Percentiles rank a stretch among this genome's conserved stretches.
These are phyloP conservation scores for Nestor notabilis DNA, from an alignment of 2,113 vertebrate genomes.

Conservation along the genomic window DNA sequence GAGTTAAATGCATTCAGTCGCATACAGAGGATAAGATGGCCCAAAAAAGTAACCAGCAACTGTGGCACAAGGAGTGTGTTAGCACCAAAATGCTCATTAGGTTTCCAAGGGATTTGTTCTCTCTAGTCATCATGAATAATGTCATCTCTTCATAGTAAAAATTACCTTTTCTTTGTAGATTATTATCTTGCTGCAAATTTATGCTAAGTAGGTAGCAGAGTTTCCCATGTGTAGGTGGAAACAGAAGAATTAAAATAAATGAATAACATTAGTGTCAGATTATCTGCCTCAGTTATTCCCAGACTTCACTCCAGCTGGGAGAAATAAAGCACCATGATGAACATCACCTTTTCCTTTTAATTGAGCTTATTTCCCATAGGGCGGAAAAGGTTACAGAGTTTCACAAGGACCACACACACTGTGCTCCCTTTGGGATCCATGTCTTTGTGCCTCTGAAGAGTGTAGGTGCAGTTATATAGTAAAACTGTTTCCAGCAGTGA, in stretches of 20 bases:
- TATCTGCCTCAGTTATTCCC: neutral
- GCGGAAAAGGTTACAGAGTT: neutral
- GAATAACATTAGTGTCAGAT: neutral
- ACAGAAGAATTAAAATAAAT: slow-evolving; percentile 16
- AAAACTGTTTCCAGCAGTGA: neutral
- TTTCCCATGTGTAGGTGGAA: neutral
- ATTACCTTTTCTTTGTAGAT: neutral
- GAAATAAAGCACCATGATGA: neutral
- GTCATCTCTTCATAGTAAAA: neutral
- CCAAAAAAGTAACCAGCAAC: neutral
- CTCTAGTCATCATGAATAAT: neutral
- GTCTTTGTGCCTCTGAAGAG: neutral
- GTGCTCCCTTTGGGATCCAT: neutral
- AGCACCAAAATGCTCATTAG: neutral
- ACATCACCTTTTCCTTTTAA: neutral
- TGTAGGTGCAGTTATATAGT: neutral
- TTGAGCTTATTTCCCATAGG: neutral
- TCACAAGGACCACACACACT: neutral
- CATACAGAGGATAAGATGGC: neutral
- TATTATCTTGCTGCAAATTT: neutral
- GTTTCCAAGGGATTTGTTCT: neutral
- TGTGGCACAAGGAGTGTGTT: neutral
- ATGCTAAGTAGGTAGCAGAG: neutral
- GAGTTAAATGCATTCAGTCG: neutral
- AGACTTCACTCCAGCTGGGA: neutral